Percentiles rank a stretch among this genome's conserved stretches.
These are phyloP conservation scores for Proisotoma minuta DNA, from an alignment of 2,888 invertebrate genomes.

Conservation along the genomic window DNA sequence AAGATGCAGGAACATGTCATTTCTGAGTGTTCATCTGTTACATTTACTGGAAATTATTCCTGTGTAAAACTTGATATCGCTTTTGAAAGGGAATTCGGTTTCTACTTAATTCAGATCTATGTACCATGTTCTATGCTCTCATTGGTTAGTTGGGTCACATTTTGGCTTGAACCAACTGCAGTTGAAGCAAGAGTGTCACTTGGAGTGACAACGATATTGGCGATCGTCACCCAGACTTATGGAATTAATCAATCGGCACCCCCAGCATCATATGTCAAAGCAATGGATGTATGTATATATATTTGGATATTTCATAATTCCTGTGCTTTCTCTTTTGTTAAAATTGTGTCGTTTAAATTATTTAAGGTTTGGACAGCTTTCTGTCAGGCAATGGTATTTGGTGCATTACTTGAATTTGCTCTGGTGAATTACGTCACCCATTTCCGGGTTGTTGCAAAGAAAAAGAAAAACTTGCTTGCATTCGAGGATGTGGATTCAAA, in stretches of 20 bases:
- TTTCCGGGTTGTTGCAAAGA: not conserved
- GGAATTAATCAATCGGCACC: slow-evolving; percentile 54
- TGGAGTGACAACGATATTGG: slow-evolving; percentile 55
- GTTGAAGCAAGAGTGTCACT: slow-evolving; percentile 44
- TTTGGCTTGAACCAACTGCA: slow-evolving; percentile 37
- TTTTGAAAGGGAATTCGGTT: slow-evolving; percentile 18
- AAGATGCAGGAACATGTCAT: slow-evolving; percentile 5
- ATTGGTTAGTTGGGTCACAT: slow-evolving; percentile 40
- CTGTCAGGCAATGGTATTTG: slow-evolving; percentile 53
- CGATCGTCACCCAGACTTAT: slow-evolving; percentile 54
- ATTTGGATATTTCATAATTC: slow-evolving; percentile 7
- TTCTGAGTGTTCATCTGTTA: not conserved
- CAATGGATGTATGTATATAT: too few species aligned
- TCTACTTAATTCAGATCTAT: slow-evolving; percentile 42
- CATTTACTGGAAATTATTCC: slow-evolving; percentile 3
- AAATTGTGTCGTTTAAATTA: slow-evolving; percentile 19
- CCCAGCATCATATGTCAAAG: slow-evolving; percentile 55
- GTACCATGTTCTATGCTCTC: slow-evolving; percentile 38
- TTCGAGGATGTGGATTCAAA: not conserved
- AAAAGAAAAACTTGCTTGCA: not conserved
- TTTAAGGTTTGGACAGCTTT: slow-evolving; percentile 51
- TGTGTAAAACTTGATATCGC: slow-evolving; percentile 2
- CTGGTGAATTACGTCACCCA: slow-evolving; percentile 52
- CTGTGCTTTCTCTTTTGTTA: not conserved
- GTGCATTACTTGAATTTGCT: slow-evolving; percentile 56